Evolutionary conservation across 2,113 vertebrate species (phyloP).

Genomic region (Malurus cyaneus): DNA sequence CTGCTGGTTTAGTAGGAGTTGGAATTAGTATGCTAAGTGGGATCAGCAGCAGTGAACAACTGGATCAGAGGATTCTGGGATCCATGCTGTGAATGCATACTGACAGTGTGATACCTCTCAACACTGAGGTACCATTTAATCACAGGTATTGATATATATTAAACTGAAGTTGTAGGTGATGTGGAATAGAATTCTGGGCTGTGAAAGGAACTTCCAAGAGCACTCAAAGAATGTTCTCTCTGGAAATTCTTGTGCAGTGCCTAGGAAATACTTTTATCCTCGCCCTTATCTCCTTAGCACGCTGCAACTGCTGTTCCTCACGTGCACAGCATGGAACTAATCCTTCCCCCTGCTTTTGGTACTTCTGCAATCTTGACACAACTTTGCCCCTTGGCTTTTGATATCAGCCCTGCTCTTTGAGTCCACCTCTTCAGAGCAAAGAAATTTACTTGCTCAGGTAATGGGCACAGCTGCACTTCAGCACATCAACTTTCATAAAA

Average conservation of each 20-base stretch:
- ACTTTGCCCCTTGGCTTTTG: not conserved
- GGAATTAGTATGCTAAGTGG: constrained; percentile 43
- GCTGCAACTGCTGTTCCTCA: not conserved
- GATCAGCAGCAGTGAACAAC: constrained; percentile 20
- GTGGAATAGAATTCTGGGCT: not conserved
- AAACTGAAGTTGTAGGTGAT: not conserved
- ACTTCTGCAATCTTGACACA: not conserved
- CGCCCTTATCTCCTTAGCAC: not conserved
- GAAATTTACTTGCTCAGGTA: not conserved
- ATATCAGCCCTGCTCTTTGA: not conserved
- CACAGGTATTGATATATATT: not conserved
- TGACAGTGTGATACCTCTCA: not conserved
- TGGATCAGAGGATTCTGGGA: not conserved
- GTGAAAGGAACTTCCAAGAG: not conserved
- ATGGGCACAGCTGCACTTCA: not conserved
- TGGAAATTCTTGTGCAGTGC: not conserved
- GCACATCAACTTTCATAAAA: not conserved
- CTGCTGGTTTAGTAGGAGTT: constrained; percentile 36
- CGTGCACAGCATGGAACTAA: not conserved
- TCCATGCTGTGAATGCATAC: not conserved
- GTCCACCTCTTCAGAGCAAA: not conserved
- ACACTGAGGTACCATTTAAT: not conserved
- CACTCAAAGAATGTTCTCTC: not conserved
- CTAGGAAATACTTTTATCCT: not conserved
- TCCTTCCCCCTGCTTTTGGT: not conserved